Base-by-base conservation (phyloP, 92 coral and sea anemone species). In the Siderastrea siderea region DNA sequence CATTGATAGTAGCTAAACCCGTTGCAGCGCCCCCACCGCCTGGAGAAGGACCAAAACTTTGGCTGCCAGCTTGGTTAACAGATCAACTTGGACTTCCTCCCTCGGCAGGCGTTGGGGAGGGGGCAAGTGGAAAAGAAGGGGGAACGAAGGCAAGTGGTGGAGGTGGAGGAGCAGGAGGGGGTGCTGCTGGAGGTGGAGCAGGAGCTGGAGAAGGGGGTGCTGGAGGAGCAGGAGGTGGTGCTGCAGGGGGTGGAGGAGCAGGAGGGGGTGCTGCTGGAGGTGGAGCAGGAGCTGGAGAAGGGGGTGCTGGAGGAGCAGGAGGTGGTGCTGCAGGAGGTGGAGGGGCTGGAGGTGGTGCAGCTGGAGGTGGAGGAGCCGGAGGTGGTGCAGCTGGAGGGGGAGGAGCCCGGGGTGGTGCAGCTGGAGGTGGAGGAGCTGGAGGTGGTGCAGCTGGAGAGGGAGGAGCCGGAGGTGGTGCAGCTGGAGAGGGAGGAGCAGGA, bases 61-160 rank as follows among this genome's bases (percentile, higher is more conserved):
- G 97, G 97, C 82, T 94, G 44, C 97, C 97, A 17, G 75, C 87
- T 60, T 94, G 97, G 97, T 69, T 94, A 15, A 94, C 95, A n/a
- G 81, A 91, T 10, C 80, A 86, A 46, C 86, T 94, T 9, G 97
- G 97, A 7, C 80, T 94, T n/a, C 95, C 97, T 13, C 87, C 95
- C 44, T 68, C 92, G 2, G 52, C 87, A 1, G 90, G 75, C 4
- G 93, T 44, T 1, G 90, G 74, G 0, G 93, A 47, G 19, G 87
- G 71, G 10, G 86, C 47, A 15, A 86, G 68, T 7, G 85, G 48
- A 7, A 90, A 49, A 14, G 93, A 75, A 13, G 88, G 81, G 1
- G 90, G 57, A 16, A 86, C 71, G 0, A 86, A 53, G 4, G 95
- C 54, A 2, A 84, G 59, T 0, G 92, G 74, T 19, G 93, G 74